These are phyloP conservation scores for Platorchestia sp. DNA, from an alignment of 1,140 invertebrate genomes.

Conservation along the genomic window DNA sequence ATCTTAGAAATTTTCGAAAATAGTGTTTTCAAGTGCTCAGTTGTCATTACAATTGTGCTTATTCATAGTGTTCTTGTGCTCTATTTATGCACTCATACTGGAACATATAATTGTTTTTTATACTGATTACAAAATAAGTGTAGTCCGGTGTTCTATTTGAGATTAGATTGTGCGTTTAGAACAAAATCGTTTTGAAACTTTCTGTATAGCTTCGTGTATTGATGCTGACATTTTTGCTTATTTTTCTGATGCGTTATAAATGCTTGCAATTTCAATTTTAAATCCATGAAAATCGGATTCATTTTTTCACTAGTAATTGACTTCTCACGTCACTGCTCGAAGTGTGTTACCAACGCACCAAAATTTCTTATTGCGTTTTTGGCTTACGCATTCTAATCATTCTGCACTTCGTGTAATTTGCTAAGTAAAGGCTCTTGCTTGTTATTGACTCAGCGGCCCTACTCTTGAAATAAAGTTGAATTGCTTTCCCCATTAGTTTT, in stretches of 20 bases:
- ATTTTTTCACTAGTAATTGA: neutral
- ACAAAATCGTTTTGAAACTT: too few relatives aligned
- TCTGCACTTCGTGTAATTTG: neutral
- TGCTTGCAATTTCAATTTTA: neutral
- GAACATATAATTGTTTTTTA: too few relatives aligned
- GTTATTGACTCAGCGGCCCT: neutral
- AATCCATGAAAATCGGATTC: neutral
- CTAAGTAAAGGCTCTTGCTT: neutral
- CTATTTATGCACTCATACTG: too few relatives aligned
- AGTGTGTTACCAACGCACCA: neutral
- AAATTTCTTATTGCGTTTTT: neutral
- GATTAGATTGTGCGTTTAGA: too few relatives aligned
- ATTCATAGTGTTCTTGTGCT: too few relatives aligned
- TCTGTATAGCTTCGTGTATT: too few relatives aligned
- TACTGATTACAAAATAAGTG: too few relatives aligned
- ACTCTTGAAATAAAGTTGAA: neutral
- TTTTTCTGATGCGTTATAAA: neutral
- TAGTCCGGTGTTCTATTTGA: too few relatives aligned
- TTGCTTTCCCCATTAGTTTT: neutral
- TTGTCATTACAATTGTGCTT: too few relatives aligned
- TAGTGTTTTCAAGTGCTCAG: too few relatives aligned
- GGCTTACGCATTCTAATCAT: neutral
- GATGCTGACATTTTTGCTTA: neutral
- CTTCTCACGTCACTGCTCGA: neutral
- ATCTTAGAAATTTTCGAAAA: too few relatives aligned